These are phyloP conservation scores for Procavia capensis DNA, from an alignment of 2,113 vertebrate genomes.

Conservation along the genomic window DNA sequence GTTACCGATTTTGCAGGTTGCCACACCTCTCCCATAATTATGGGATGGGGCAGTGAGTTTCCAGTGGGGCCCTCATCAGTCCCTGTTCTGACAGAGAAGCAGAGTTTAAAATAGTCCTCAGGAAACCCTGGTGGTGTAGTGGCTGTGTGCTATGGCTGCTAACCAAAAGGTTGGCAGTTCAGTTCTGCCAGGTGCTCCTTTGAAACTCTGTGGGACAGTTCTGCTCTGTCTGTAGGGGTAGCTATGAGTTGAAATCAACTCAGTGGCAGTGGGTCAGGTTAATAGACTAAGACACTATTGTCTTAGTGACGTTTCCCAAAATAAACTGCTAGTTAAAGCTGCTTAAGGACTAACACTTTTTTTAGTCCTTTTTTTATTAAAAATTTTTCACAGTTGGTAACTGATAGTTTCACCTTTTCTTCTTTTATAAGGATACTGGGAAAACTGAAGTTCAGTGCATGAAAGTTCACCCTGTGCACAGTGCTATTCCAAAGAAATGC, in stretches of 20 bases:
- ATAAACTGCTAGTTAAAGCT: conserved; percentile 31
- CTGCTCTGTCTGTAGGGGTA: too few relatives aligned
- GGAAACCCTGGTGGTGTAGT: too few relatives aligned
- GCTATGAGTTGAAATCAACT: too few relatives aligned
- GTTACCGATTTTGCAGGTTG: neutral
- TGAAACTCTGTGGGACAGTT: too few relatives aligned
- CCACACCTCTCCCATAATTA: neutral
- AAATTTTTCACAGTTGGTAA: neutral
- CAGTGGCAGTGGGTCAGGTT: too few relatives aligned
- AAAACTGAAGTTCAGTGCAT: conserved; percentile 49
- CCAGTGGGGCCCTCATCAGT: neutral
- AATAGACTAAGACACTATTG: neutral
- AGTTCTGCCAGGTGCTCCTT: too few relatives aligned
- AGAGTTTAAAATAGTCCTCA: conserved; percentile 5
- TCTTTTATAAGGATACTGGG: conserved; percentile 23
- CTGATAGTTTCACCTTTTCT: neutral
- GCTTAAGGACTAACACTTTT: conserved; percentile 5
- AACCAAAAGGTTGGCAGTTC: too few relatives aligned
- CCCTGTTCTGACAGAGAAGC: neutral
- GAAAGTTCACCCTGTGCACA: conserved; percentile 29
- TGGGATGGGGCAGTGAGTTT: neutral
- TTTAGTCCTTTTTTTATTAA: conserved; percentile 38
- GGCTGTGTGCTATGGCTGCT: too few relatives aligned
- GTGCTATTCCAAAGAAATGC: neutral
- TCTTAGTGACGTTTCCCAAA: conserved; percentile 44